Conservation (phyloP, 2,888 invertebrate species). For the Chironomus riparius region DNA sequence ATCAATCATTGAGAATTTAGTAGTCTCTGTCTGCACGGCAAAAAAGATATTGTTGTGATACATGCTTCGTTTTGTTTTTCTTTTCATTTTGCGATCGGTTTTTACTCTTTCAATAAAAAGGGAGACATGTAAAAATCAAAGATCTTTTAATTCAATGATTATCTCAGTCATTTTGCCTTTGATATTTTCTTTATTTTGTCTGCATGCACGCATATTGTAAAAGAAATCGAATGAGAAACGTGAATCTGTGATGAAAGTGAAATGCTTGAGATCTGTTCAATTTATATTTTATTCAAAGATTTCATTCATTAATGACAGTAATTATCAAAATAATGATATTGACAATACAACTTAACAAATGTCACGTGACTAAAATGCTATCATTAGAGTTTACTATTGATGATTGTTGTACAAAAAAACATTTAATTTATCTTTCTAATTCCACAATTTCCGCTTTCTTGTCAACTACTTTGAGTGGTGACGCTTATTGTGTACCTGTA, state of each 20-base stretch:
- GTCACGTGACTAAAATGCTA: neutral
- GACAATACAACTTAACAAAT: neutral
- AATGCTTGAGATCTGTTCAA: neutral
- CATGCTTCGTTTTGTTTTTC: neutral
- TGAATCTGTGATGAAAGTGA: neutral
- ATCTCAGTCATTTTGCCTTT: neutral
- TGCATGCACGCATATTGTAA: neutral
- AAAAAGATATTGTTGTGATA: neutral
- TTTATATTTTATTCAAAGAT: neutral
- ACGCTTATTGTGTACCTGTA: conserved; percentile 11
- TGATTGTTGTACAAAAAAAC: neutral
- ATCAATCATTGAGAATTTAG: neutral
- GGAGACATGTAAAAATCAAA: neutral
- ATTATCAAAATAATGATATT: neutral
- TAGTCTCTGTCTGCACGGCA: neutral
- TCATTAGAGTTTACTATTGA: too few relatives aligned
- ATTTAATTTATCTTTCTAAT: too few relatives aligned
- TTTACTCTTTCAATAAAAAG: neutral
- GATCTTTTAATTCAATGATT: neutral
- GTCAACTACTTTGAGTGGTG: neutral
- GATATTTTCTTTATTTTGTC: neutral
- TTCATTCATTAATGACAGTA: neutral
- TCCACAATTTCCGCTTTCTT: too few relatives aligned
- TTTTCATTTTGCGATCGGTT: neutral
- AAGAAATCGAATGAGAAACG: neutral